These are phyloP conservation scores for Acanthurus tractus DNA, from an alignment of 2,797 vertebrate genomes.

Conservation along the genomic window DNA sequence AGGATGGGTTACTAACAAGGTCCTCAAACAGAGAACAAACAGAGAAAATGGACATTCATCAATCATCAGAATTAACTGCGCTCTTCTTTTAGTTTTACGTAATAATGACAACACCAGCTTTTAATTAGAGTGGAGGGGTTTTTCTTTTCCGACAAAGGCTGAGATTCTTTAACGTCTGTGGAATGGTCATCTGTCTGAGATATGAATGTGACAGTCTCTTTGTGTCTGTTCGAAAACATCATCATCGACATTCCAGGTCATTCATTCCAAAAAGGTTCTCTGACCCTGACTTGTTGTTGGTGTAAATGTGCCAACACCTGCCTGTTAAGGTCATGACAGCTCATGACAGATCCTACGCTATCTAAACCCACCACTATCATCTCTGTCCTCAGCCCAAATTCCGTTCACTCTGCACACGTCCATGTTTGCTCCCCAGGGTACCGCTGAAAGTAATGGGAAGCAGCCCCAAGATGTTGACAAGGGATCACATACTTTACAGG, in stretches of 20 bases:
- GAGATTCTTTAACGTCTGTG: not conserved
- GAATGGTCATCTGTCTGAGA: constrained; percentile 7
- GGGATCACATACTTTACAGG: constrained; percentile 17
- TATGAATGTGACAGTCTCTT: not conserved
- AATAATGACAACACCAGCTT: constrained; percentile 1
- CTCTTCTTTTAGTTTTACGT: constrained; percentile 13
- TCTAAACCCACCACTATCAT: constrained; percentile 53
- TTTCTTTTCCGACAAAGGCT: not conserved
- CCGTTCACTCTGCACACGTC: constrained; percentile 52
- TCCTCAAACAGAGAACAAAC: constrained; percentile 33
- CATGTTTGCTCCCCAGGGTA: constrained; percentile 20
- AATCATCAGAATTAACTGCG: constrained; percentile 10
- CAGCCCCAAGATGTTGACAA: constrained; percentile 18
- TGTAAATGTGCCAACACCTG: constrained; percentile 59
- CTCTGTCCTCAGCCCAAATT: constrained; percentile 48
- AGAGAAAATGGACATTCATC: constrained; percentile 31
- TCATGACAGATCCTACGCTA: constrained; percentile 53
- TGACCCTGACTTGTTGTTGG: constrained; percentile 41
- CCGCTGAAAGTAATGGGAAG: constrained; percentile 32
- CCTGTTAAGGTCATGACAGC: constrained; percentile 44
- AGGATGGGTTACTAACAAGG: constrained; percentile 37
- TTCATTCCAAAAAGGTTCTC: constrained; percentile 24
- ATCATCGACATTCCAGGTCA: constrained; percentile 34
- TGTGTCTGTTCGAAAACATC: constrained; percentile 25
- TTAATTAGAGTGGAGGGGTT: constrained; percentile 19